A percentile compares a stretch with the other conserved stretches of the same genome.
phyloP scores from a whole-genome alignment of 2,797 vertebrate species.

The Oreortyx pictus region DNA sequence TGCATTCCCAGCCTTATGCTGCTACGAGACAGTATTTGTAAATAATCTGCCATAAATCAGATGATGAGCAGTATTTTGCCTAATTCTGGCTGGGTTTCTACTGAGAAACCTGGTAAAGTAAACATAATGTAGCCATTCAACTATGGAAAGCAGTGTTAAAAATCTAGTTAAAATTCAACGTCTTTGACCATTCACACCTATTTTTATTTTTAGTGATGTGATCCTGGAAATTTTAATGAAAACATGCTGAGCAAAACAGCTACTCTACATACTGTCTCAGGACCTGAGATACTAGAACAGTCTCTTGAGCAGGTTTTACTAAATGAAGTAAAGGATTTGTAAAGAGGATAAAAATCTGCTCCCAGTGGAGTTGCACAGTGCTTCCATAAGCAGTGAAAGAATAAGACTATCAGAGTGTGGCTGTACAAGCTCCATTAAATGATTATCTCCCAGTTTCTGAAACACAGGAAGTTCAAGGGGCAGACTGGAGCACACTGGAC shows the following conservation, averaged over 20 bases:
- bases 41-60: background rate
- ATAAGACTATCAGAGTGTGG: background rate
- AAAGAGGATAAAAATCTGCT: background rate
- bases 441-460: background rate
- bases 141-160: background rate
- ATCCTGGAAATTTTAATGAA: background rate
- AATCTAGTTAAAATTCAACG: background rate
- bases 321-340: background rate
- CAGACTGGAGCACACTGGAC: background rate
- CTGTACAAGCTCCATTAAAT: background rate
- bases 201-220: background rate
- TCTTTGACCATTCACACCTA: background rate
- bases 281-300: background rate
- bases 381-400: background rate
- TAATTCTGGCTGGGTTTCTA: background rate
- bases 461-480: background rate
- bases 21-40: background rate
- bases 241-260: background rate
- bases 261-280: background rate
- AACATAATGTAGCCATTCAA: background rate
- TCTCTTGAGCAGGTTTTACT: background rate
- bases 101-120: background rate
- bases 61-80: background rate
- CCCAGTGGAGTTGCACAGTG: background rate
- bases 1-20: background rate